These are phyloP conservation scores for Calephelis nemesis DNA, from an alignment of 1,140 invertebrate species.

Conservation along the genomic window DNA sequence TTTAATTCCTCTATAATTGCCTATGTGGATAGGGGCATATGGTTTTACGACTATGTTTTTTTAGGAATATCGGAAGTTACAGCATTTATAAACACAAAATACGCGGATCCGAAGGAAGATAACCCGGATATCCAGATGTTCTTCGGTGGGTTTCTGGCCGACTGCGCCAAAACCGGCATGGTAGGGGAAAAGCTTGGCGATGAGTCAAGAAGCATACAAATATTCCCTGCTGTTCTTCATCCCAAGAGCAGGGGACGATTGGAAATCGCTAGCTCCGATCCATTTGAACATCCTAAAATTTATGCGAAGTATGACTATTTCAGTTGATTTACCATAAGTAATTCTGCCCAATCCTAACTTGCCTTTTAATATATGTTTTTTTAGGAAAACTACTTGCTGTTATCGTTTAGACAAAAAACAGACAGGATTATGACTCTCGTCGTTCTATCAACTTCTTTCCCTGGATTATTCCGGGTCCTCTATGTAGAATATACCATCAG, in stretches of 20 bases:
- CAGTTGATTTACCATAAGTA: no score
- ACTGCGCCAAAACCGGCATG: slow-evolving; percentile 91
- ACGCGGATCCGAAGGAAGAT: slow-evolving; percentile 85
- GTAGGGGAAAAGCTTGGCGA: slow-evolving; percentile 86
- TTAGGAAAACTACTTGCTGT: no score
- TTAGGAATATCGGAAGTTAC: slow-evolving; percentile 89
- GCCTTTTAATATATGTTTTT: no score
- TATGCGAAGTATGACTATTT: slow-evolving; percentile 62
- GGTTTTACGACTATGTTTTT: slow-evolving; percentile 10
- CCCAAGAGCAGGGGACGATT: slow-evolving; percentile 91
- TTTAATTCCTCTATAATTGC: neutral
- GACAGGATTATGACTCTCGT: no score
- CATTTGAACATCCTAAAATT: slow-evolving; percentile 77
- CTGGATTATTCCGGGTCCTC: no score
- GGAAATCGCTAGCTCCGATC: slow-evolving; percentile 86
- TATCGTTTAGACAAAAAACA: no score
- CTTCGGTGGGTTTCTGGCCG: slow-evolving; percentile 90
- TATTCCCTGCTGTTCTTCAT: slow-evolving; percentile 84
- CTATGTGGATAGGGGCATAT: neutral
- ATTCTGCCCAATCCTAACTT: no score
- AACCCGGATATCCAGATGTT: slow-evolving; percentile 92
- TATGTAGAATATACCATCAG: no score
- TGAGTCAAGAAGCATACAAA: slow-evolving; percentile 81
- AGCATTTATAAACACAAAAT: slow-evolving; percentile 90
- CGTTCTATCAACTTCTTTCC: no score